Base-by-base conservation (phyloP, 2,888 invertebrate genomes). In the Conchocele bisecta region DNA sequence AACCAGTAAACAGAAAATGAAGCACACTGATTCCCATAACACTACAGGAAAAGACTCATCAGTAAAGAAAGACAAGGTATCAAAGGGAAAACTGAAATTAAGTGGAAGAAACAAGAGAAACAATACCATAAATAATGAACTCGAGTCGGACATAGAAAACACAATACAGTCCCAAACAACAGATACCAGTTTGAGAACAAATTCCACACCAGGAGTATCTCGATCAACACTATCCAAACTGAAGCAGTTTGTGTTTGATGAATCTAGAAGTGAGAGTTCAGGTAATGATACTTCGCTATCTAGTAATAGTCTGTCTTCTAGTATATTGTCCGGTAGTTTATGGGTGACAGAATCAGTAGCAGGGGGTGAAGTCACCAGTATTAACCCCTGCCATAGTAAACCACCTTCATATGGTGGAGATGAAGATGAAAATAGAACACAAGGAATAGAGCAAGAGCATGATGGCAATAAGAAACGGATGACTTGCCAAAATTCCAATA, bases 201-300 rank as follows among this genome's bases (percentile, higher is more conserved):
- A n/a, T 0, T 20, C 20, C 17, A 50, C 13, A 24, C 20, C 20
- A 22, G 46, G n/a, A 44, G 54, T 79, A 6, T 78, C 82, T 7
- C 35, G 56, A 11, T 54, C 46, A 39, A 81, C 82, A 4, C 46
- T 79, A 20, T 75, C 81, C 20, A 81, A 83, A 57, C 60, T 83
- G n/a, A 72, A 71, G 22, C 61, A 61, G 41, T 83, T 83, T 53
- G 67, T 63, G 13, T 79, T 79, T 72, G 69, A 74, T 66, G 71
- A 74, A 48, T 57, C 70, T 15, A 67, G 57, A 26, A 64, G 64
- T 20, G 63, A 42, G 17, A 26, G 57, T 13, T 59, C 59, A 17
- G 20, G 44, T 33, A 44, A 56, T 35, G 65, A 64, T 11, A 35
- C 37, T 35, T 57, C 50, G 22, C 26, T 35, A 7, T 44, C 33